Evolutionary conservation across 2,797 vertebrate genomes (phyloP).

Genomic region (Sebastes cheni): DNA sequence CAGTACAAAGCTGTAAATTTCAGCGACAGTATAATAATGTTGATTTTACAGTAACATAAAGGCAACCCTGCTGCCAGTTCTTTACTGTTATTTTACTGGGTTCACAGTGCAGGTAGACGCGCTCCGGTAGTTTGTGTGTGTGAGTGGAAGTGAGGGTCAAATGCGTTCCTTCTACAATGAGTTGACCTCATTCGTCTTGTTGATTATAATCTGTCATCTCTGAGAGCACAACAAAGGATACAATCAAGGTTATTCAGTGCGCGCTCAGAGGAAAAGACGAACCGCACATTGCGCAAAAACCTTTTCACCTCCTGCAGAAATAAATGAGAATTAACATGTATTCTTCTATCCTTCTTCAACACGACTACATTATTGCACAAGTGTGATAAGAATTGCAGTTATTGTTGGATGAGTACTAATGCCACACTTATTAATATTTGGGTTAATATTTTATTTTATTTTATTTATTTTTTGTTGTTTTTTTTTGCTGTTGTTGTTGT

Average conservation of each 20-base stretch:
- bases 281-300: slow-evolving; percentile 30
- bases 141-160: slow-evolving; percentile 49
- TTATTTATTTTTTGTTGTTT: too few species aligned
- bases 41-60: too few species aligned
- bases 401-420: not conserved
- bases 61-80: too few species aligned
- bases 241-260: slow-evolving; percentile 69
- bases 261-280: slow-evolving; percentile 55
- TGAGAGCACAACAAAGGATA: slow-evolving; percentile 68
- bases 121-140: not conserved
- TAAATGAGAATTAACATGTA: not conserved
- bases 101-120: slow-evolving; percentile 31
- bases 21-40: too few species aligned
- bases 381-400: not conserved
- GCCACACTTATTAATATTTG: not conserved
- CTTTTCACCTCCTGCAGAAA: slow-evolving; percentile 53
- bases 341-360: not conserved
- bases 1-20: too few species aligned
- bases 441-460: not conserved
- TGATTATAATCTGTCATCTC: slow-evolving; percentile 76
- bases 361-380: not conserved
- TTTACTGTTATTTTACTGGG: too few species aligned
- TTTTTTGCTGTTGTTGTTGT: too few species aligned
- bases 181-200: slow-evolving; percentile 73
- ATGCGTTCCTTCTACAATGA: slow-evolving; percentile 59